Conservation (phyloP, 2,113 vertebrate genomes). For the Climacteris rufus region DNA sequence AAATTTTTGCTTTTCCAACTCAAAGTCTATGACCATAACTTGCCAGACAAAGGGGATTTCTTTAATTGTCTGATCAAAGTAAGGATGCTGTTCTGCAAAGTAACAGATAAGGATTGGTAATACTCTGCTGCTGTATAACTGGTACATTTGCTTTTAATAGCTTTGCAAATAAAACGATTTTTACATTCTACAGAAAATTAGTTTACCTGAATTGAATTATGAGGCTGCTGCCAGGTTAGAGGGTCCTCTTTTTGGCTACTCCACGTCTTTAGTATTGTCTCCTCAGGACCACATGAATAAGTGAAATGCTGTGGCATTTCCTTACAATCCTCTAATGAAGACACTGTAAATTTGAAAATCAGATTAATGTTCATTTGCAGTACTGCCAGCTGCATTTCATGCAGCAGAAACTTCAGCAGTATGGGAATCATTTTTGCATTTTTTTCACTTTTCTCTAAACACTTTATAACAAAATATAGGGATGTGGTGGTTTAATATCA, state of each 20-base stretch:
- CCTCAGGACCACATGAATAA: neutral
- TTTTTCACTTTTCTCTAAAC: neutral
- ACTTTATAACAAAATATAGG: neutral
- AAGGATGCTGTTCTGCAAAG: neutral
- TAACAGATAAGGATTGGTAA: neutral
- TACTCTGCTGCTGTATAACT: neutral
- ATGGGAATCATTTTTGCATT: neutral
- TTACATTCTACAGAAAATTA: neutral
- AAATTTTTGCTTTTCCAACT: neutral
- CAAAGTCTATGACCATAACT: neutral
- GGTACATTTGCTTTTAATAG: neutral
- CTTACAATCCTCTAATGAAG: neutral
- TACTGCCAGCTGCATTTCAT: neutral
- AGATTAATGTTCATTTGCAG: neutral
- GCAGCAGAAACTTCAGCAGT: neutral
- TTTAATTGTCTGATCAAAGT: neutral
- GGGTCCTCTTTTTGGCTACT: neutral
- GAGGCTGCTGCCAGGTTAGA: neutral
- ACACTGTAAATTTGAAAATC: fast-evolving
- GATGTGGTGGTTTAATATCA: too few relatives aligned
- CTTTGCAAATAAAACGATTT: neutral
- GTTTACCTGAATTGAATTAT: neutral
- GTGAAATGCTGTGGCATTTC: neutral
- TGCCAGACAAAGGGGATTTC: neutral
- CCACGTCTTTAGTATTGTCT: neutral